phyloP scores from a whole-genome alignment of 2,113 vertebrate genomes.

The Limanda limanda region DNA sequence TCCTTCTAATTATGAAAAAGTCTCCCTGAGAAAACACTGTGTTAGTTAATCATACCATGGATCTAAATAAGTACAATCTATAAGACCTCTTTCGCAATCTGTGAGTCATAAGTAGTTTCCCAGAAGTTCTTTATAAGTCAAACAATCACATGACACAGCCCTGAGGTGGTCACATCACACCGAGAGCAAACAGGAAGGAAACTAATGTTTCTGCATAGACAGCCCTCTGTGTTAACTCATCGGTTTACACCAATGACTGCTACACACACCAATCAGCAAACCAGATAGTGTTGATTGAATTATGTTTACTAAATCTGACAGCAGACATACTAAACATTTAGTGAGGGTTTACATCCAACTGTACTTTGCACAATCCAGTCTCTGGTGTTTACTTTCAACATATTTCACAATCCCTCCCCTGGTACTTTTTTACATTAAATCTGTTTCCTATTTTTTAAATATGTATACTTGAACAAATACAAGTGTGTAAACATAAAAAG shows the following conservation, averaged over 20 bases:
- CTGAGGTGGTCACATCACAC: background rate
- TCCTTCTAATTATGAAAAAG: background rate
- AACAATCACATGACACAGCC: slow-evolving; percentile 39
- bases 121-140: slow-evolving; percentile 39
- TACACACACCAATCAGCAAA: background rate
- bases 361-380: too few relatives aligned
- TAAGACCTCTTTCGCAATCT: background rate
- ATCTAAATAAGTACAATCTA: too few relatives aligned
- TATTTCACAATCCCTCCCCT: too few relatives aligned
- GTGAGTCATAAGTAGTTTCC: slow-evolving; percentile 4
- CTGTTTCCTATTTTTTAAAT: too few relatives aligned
- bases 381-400: too few relatives aligned
- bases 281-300: background rate
- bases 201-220: background rate
- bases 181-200: slow-evolving; percentile 7
- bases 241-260: background rate
- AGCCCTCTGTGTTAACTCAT: background rate
- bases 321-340: background rate
- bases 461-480: too few relatives aligned
- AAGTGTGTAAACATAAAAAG: too few relatives aligned
- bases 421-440: too few relatives aligned
- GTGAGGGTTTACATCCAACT: background rate
- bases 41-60: too few relatives aligned
- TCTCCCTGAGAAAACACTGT: background rate
- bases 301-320: background rate